These are phyloP conservation scores for Caenorhabditis zanzibari DNA, from an alignment of 2,888 invertebrate genomes.

Conservation along the genomic window DNA sequence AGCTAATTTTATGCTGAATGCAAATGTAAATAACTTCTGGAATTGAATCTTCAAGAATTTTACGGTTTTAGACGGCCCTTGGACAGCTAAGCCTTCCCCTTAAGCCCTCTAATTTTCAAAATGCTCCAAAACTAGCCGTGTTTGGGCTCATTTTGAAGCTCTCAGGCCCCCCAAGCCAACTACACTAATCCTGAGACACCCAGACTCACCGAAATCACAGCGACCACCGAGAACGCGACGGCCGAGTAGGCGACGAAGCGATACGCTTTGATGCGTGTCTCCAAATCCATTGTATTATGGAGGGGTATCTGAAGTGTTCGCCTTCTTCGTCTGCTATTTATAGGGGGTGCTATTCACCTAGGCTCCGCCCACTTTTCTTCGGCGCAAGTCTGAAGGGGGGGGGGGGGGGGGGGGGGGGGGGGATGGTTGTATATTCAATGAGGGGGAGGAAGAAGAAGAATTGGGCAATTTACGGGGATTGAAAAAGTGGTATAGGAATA, in stretches of 20 bases:
- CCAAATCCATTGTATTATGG: conserved; percentile 63
- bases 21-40: no score
- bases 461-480: conserved; percentile 42
- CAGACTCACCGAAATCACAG: conserved; percentile 54
- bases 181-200: not conserved
- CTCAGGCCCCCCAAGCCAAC: no score
- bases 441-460: conserved; percentile 22
- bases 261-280: conserved; percentile 70
- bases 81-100: no score
- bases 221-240: conserved; percentile 66
- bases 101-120: no score
- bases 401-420: not conserved
- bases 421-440: conserved; percentile 51
- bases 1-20: no score
- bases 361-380: conserved; percentile 32
- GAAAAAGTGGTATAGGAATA: conserved; percentile 15
- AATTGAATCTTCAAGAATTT: no score
- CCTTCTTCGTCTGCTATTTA: conserved; percentile 28
- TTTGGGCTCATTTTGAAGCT: no score
- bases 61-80: no score
- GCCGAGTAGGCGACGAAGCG: conserved; percentile 71
- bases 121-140: no score
- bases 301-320: conserved; percentile 12
- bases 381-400: not conserved
- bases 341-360: not conserved